phyloP scores from a whole-genome alignment of 2,113 vertebrate species.

The Bettongia penicillata region DNA sequence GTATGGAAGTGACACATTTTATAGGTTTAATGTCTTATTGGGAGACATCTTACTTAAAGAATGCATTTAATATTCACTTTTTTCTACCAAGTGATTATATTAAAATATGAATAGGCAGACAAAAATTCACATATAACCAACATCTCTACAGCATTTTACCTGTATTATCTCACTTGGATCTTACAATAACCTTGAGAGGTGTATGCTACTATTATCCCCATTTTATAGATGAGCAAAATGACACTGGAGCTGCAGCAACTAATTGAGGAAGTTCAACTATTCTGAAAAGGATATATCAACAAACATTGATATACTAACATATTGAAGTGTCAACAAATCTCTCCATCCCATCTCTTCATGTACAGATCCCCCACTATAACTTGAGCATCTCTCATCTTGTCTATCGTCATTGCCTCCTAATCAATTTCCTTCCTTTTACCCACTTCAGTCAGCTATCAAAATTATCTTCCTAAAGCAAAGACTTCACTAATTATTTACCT shows the following conservation, averaged over 20 bases:
- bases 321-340: not conserved
- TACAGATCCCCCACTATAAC: not conserved
- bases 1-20: not conserved
- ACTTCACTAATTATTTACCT: not conserved
- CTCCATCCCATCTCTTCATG: not conserved
- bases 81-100: not conserved
- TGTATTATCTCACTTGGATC: not conserved
- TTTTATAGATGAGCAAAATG: not conserved
- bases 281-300: not conserved
- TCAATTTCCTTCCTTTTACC: not conserved
- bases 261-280: not conserved
- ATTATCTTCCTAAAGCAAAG: not conserved
- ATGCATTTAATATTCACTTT: not conserved
- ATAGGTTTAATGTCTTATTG: not conserved
- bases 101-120: not conserved
- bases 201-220: not conserved
- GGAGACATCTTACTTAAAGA: not conserved
- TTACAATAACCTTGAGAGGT: not conserved
- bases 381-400: not conserved
- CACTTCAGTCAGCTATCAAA: not conserved
- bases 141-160: not conserved
- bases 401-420: not conserved
- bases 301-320: not conserved
- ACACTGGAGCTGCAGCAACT: not conserved
- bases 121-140: not conserved